Evolutionary conservation across 2,113 vertebrate genomes (phyloP), one percentile per base, ranked within the genome.

Genomic region (Uria aalge): DNA sequence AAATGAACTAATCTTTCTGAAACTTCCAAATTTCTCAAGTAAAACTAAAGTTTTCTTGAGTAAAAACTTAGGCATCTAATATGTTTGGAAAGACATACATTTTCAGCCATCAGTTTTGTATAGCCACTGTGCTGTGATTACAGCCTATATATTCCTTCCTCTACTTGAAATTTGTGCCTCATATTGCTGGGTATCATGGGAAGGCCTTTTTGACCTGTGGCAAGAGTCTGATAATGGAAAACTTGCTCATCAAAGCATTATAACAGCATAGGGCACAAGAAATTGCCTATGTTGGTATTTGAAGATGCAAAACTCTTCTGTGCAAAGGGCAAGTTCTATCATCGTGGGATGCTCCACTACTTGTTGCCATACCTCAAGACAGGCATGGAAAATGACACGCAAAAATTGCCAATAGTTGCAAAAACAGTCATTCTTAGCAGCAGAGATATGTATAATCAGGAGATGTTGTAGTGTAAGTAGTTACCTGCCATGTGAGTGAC

Each of bases 401-500:
- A n/a, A 14, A 23, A 78, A 21, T 60, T 60, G n/a, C 36, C 55
- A 9, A 0, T 5, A 20, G 83, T 32, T 91, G 71, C 79, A 73
- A 73, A 11, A 86, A n/a, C 41, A 53, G 72, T 57, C 7, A 12
- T 60, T 79, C 43, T 62, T 43, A 55, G 9, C 38, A 59, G 76
- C 32, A 60, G 60, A 30, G n/a, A 18, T 45, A 34, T 16, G 14
- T 71, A 11, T 56, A 74, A 77, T 27, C 40, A 67, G 84, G 73
- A 81, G 81, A 53, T 91, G 84, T 1, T 83, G 91, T 56, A 17
- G 32, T 38, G 32, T 5, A 15, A 79, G 86, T 82, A 79, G 90
- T 67, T 80, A 16, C 40, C 72, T 92, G 90, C 88, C 79, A 23
- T 6, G 13, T 36, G 56, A 92, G 64, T 86, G 96, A 96, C 96